phyloP scores from a whole-genome alignment of 2,797 vertebrate genomes.

The Prionace glauca region DNA sequence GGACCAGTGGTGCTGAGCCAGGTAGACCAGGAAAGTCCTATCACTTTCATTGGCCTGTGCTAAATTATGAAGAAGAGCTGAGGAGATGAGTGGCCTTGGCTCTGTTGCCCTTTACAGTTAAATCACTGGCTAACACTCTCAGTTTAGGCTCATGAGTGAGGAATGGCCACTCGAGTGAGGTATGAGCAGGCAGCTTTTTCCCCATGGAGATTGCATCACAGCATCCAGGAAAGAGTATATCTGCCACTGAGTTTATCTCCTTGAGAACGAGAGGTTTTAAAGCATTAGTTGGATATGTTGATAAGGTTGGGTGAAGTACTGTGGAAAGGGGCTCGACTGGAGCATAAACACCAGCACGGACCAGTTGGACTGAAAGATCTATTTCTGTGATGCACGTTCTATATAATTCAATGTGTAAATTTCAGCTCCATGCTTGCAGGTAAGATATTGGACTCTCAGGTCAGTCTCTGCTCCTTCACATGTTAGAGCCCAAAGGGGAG shows the following conservation, averaged over 20 bases:
- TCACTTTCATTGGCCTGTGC: background rate
- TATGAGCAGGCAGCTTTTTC: background rate
- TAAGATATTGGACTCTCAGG: background rate
- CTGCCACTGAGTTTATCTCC: background rate
- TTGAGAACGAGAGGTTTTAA: background rate
- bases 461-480: background rate
- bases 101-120: background rate
- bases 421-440: background rate
- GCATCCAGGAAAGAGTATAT: background rate
- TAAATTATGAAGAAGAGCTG: slow-evolving; percentile 12
- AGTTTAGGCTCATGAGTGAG: background rate
- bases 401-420: background rate
- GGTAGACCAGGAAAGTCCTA: background rate
- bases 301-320: background rate
- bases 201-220: background rate
- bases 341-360: background rate
- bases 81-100: background rate
- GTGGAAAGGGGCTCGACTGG: too few relatives aligned
- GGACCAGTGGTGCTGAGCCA: background rate
- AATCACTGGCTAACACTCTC: background rate
- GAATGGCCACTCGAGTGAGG: background rate
- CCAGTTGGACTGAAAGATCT: background rate
- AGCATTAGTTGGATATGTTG: background rate
- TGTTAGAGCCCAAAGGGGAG: background rate
- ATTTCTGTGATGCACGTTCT: background rate